These are phyloP conservation scores for Euwallacea similis DNA, from an alignment of 1,140 invertebrate genomes.

Conservation along the genomic window DNA sequence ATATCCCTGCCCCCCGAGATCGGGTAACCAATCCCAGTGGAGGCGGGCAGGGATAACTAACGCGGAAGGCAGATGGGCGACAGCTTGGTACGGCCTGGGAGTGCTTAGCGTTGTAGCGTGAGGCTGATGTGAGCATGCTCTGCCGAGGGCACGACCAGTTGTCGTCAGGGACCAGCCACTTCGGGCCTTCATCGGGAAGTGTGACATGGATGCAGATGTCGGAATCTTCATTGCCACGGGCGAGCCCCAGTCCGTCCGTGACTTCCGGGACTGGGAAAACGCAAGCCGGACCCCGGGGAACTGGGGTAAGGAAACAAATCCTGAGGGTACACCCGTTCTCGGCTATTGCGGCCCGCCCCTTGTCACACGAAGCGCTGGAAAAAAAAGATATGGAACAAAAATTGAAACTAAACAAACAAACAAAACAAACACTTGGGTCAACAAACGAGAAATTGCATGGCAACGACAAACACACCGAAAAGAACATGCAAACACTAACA, in stretches of 20 bases:
- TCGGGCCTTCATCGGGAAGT: background rate
- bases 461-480: no score
- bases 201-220: background rate
- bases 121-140: background rate
- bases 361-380: background rate
- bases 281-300: background rate
- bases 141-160: background rate
- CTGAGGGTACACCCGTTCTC: background rate
- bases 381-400: background rate
- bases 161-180: background rate
- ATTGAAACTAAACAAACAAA: background rate
- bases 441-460: no score
- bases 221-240: slow-evolving; percentile 1
- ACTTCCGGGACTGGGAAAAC: background rate
- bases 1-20: no score
- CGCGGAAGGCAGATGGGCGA: no score
- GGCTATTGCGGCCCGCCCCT: background rate
- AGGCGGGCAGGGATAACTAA: no score
- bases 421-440: background rate
- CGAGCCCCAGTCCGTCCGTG: background rate
- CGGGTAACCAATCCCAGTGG: no score
- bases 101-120: background rate
- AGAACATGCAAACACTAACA: no score
- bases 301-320: background rate
- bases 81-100: background rate